These are phyloP conservation scores for Rhinogobio ventralis DNA, from an alignment of 2,797 vertebrate species.

Conservation along the genomic window DNA sequence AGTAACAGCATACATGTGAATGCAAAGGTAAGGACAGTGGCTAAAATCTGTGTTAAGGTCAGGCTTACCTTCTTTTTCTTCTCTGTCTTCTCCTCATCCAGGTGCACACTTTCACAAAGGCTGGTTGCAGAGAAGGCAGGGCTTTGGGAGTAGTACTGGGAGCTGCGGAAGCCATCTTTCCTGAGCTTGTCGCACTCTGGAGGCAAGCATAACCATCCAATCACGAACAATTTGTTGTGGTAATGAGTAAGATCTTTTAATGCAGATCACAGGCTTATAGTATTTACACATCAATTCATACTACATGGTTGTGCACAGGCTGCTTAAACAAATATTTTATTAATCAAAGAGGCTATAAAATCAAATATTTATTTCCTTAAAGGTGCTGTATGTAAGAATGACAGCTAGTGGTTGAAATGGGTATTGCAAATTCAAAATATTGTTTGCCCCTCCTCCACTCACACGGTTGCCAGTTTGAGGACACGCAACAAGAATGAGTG, in stretches of 20 bases:
- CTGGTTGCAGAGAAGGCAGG: slow-evolving; percentile 77
- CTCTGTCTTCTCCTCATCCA: slow-evolving; percentile 79
- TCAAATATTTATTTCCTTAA: background rate
- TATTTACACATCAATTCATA: background rate
- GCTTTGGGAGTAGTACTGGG: slow-evolving; percentile 82
- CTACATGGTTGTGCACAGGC: background rate
- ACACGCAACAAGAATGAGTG: too few species aligned
- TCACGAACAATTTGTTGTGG: slow-evolving; percentile 11
- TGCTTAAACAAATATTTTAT: background rate
- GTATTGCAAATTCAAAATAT: too few species aligned
- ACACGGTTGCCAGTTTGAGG: too few species aligned
- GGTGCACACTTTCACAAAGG: slow-evolving; percentile 77
- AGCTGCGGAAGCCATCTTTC: slow-evolving; percentile 85
- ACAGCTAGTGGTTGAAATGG: too few species aligned
- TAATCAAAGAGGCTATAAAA: background rate
- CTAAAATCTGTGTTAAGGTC: slow-evolving; percentile 19
- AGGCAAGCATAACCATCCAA: slow-evolving; percentile 22
- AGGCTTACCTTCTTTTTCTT: slow-evolving; percentile 83
- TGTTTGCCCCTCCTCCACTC: too few species aligned
- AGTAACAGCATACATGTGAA: background rate
- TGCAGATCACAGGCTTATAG: background rate
- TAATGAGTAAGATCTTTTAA: slow-evolving; percentile 27
- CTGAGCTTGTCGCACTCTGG: slow-evolving; percentile 84
- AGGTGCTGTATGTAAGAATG: too few species aligned
- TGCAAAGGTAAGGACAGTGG: background rate